Base-by-base conservation (phyloP, 1,140 invertebrate genomes). In the Scaptodrosophila lebanonensis region DNA sequence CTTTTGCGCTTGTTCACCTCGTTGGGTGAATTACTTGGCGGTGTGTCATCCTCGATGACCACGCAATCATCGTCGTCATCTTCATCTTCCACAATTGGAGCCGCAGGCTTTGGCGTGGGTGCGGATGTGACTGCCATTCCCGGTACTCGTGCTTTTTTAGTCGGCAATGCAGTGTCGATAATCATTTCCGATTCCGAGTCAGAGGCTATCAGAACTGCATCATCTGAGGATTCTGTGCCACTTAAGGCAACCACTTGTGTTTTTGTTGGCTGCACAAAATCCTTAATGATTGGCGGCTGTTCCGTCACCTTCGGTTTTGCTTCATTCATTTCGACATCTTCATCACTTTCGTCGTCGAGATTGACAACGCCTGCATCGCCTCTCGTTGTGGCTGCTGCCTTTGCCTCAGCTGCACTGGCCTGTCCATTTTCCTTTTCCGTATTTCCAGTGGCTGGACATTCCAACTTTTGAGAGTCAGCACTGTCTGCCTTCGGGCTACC, bases 41-140 rank as follows among this genome's bases (percentile, higher is more conserved):
- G 77, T 52, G 72, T 79, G 61, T 93, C 92, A 64, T 91, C 91
- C 30, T 89, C 89, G 60, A 91, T 90, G 12, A 89, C 89, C 30
- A 90, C 88, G 67, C 91, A 90, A 45, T 90, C 90, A 62, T 91
- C 88, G 70, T 91, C 90, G 70, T 90, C 89, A 52, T 87, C 86
- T 39, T 87, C 86, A 9, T 87, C 83, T 15, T 66, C 75, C 15
- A 44, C 32, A 18, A 27, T 38, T 5, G 58, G 38, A 1, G 73
- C 62, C n/a, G 65, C 71, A 8, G 61, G 64, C 12, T 56, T 33
- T 0, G 56, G 59, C 35, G 62, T 61, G 8, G 44, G 11, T 25
- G 60, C 29, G 2, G 53, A 38, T 32, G 44, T n/a, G n/a, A n/a
- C 42, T 33, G 71, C 47, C 11, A 64, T 27, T 5, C 22, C 16